Evolutionary conservation across 2,888 invertebrate species (phyloP), one percentile per base, ranked within the genome.

Genomic region (Lamellibrachia columna): DNA sequence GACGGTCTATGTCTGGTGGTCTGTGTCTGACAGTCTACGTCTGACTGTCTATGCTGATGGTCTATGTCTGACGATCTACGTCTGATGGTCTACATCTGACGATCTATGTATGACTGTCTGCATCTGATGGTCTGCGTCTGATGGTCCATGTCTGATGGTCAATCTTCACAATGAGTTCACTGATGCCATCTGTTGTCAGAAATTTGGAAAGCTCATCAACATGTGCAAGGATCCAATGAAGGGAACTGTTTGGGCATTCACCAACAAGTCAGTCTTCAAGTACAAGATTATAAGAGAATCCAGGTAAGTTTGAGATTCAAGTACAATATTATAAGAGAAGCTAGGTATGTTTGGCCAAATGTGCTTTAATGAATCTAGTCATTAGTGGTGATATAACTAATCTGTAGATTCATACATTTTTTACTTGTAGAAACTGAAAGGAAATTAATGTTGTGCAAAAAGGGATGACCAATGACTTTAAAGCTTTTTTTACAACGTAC

Each of bases 241-340:
- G 92, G 98, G 97, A 90, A 96, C 98, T 0, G 98, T 99, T 93
- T 99, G 99, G 98, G 98, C 98, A 0, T 98, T 98, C 93, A 98
- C 98, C 0, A 98, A 98, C 94, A 98, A 98, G 95, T 97, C 98
- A 3, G 98, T 99, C 52, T 99, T 98, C 95, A 98, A 98, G 95
- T 98, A 98, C 95, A 98, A 98, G 97, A 97, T 99, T 1, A 97
- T 97, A 0, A 97, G 98, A 94, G 99, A 99, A 93, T 93, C 95
- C n/a, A 96, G 96, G 96, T 96, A 93, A 90, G 28, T 40, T 40
- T 40, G 40, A 40, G 40, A 40, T 99, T 98, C 95, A 98, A 98
- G 95, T 98, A 98, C 95, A 98, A 98, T 97, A 97, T 99, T 1
- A 97, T 97, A 0, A 97, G 98, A 94, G 99, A 99, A 93, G 93